Evolutionary conservation across 2,113 vertebrate species (phyloP), one percentile per base, ranked within the genome.

Genomic region (Labrus mixtus): DNA sequence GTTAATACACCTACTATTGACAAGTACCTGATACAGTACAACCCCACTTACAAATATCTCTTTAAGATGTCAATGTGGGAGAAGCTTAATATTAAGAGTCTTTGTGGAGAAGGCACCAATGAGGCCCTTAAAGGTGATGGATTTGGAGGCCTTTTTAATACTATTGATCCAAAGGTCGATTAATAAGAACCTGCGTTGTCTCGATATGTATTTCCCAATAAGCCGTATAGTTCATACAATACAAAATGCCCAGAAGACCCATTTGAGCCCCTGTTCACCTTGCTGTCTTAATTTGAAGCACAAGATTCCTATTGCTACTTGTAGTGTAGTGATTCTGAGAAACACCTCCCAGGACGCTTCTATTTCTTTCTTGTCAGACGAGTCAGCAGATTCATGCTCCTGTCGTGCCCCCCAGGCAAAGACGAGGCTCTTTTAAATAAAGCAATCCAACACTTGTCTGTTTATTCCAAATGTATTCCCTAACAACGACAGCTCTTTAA

Each of bases 381-480:
- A 69, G 22, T 57, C 43, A 54, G 20, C 62, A 72, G 22, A 39
- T 4, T 6, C 8, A n/a, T 13, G 0, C 37, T 58, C 20, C 59
- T 68, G 54, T 55, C 13, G 39, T 20, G 64, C 73, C 71, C 73
- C 71, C n/a, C 55, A 13, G 68, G 70, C 75, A 68, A 25, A 82
- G 41, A 67, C 50, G 3, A 66, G 39, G 66, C 45, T 73, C 68
- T 33, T 48, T 20, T 20, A 54, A 10, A 25, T 12, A 43, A 74
- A 17, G 19, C 0, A 25, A 78, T 36, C 9, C 8, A 37, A 78
- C 45, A 72, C 73, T 53, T 19, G 39, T 68, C 60, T 75, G 56
- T 74, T 81, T 66, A 46, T 58, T 50, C 53, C 20, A 67, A 39
- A 73, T 51, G 20, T 60, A 54, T 37, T 78, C 60, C 51, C 19